These are phyloP conservation scores for Rhinogobio ventralis DNA, from an alignment of 2,797 vertebrate genomes.

Conservation along the genomic window DNA sequence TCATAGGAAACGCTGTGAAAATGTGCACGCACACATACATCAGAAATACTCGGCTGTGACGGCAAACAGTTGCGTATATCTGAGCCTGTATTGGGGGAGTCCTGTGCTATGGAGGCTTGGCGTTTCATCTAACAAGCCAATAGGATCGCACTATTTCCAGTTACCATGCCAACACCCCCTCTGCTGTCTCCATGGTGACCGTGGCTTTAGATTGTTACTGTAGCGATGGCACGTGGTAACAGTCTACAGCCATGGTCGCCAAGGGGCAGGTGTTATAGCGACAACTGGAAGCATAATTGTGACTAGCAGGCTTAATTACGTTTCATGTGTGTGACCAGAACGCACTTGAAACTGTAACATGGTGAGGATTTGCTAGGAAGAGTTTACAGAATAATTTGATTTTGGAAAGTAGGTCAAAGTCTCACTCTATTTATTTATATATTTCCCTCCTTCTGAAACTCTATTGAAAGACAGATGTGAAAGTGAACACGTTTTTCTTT, in stretches of 20 bases:
- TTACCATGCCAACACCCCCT: conserved; percentile 81
- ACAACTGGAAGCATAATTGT: conserved; percentile 16
- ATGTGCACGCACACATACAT: neutral
- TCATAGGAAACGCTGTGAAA: neutral
- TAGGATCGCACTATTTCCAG: conserved; percentile 72
- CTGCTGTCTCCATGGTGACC: conserved; percentile 95
- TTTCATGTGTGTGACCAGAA: conserved; percentile 12
- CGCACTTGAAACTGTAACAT: neutral
- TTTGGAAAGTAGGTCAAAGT: conserved; percentile 32
- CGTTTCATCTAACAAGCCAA: conserved; percentile 70
- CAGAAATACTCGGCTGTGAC: conserved; percentile 23
- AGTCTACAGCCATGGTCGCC: conserved; percentile 99
- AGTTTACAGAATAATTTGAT: conserved; percentile 10
- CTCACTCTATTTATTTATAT: conserved; percentile 5
- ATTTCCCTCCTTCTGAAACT: neutral
- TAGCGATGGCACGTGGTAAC: conserved; percentile 92
- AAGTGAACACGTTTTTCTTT: neutral
- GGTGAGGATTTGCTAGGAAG: neutral
- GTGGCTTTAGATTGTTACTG: conserved; percentile 99
- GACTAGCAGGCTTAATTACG: neutral
- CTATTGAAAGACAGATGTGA: neutral
- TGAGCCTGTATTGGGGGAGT: conserved; percentile 76
- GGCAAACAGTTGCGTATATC: conserved; percentile 67
- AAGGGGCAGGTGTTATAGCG: conserved; percentile 80
- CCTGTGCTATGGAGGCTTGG: conserved; percentile 67